Evolutionary conservation across 2,888 invertebrate species (phyloP), one percentile per base, ranked within the genome.

Genomic region (Ecdyonurus torrentis): DNA sequence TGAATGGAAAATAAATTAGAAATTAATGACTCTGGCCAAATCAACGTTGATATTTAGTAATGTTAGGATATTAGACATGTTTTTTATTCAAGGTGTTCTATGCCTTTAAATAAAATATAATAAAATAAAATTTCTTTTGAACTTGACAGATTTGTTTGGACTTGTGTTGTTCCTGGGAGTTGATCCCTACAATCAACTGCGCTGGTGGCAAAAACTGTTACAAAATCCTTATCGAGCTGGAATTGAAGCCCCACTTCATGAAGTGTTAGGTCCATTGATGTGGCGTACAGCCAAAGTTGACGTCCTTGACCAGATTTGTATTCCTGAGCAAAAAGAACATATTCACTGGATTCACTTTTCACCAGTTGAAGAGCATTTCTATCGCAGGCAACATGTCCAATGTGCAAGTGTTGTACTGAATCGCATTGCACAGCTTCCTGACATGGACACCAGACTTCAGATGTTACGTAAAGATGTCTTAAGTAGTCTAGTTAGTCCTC

Each of bases 351-450:
- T 87, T 58, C 76, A 79, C 53, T 83, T 89, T 70, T 81, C 85
- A n/a, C 83, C 86, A 2, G 79, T 88, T 0, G 89, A 90, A 72
- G 81, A 82, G 65, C 81, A 85, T 67, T 87, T 86, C 70, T 90
- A 90, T 71, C 77, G 80, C n/a, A 76, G 78, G 50, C 81, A 84
- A 68, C 82, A 83, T 68, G 71, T 73, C 19, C 73, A 77, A 18
- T 83, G 81, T 67, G 74, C 76, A 1, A 68, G 69, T 1, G 76
- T 75, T 15, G 82, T 83, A 65, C 67, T 78, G 24, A 65, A 73
- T 23, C 79, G 77, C 63, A 72, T 82, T 50, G 68, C 68, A 19
- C 74, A 73, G 60, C 75, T 74, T 66, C 70, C 73, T 61, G 71
- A 72, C 63, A 67, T 79, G 63, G 76, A 78, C 15, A n/a, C 22